A percentile compares a stretch with the other conserved stretches of the same genome.
Evolutionary conservation across 2,113 vertebrate genomes (phyloP).

Genomic region (Oceanites oceanicus): DNA sequence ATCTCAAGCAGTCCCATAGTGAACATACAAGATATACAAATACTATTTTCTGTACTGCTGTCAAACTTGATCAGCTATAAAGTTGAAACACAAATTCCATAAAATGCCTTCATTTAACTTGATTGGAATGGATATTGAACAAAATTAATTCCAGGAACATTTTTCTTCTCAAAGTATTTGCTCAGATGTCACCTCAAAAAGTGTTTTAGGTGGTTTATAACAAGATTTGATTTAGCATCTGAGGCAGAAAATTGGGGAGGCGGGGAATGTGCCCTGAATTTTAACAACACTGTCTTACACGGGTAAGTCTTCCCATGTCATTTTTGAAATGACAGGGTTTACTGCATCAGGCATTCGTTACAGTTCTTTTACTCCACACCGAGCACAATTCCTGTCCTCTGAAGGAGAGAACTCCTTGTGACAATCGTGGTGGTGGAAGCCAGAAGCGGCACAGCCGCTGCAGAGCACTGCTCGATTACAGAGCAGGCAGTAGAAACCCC

Average conservation of each 20-base stretch:
- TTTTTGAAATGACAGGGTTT: constrained; percentile 29
- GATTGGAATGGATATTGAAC: constrained; percentile 39
- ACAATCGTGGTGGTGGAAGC: background rate
- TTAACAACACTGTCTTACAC: constrained; percentile 13
- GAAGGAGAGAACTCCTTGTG: background rate
- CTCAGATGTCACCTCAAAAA: constrained; percentile 10
- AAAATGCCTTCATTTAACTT: constrained; percentile 52
- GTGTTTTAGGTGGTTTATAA: constrained; percentile 28
- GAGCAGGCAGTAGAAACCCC: background rate
- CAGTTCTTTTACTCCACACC: background rate
- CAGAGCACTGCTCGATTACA: background rate
- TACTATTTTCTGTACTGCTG: constrained; percentile 9
- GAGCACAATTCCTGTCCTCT: background rate
- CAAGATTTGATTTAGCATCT: constrained; percentile 34
- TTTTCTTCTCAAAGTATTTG: constrained; percentile 41
- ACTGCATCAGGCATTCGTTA: background rate
- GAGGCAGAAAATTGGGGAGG: constrained; percentile 24
- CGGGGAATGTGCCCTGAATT: constrained; percentile 37
- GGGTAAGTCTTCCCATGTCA: background rate
- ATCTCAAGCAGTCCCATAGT: background rate
- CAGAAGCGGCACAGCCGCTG: background rate
- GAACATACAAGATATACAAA: background rate
- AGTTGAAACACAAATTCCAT: constrained; percentile 39
- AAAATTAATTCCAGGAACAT: constrained; percentile 33
- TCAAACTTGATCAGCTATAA: constrained; percentile 26